Base-by-base conservation (phyloP, 1,140 invertebrate species). In the Steinernema khuongi region DNA sequence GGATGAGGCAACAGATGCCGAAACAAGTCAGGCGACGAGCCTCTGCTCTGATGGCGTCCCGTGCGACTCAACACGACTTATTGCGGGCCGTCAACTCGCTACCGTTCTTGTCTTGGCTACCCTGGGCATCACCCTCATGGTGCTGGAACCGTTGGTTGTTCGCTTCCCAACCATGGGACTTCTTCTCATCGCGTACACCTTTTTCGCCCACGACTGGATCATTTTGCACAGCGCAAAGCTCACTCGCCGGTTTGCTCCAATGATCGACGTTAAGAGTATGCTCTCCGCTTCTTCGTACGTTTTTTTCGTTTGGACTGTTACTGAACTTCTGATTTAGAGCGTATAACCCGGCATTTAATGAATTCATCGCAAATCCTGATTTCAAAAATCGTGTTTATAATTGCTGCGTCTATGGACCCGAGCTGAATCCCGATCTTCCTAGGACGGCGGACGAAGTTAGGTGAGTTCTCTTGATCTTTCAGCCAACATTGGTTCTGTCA, bases 181-280 rank as follows among this genome's bases (percentile, higher is more conserved):
- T 22, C 50, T 60, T 4, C 50, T 60, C 14, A 7, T 60, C 14
- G 14, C 50, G 11, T 60, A n/a, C 19, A 14, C 50, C 19, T 26
- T 60, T 60, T 60, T 60, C 50, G 50, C 26, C 50, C 50, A 60
- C 50, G 50, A 60, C 26, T 60, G 50, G 50, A 60, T 60, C 19
- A 26, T 60, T 26, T 22, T 60, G 11, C 50, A 60, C 50, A 60
- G 50, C 19, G 14, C 50, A 22, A 60, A 60, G 50, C 50, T 60
- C 50, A 60, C 50, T 60, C 50, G 50, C 22, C 50, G 50, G 4
- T 60, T 60, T 22, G 26, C 22, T 4, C 50, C 50, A 22, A 60
- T 60, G 14, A 60, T 60, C 22, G 26, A 60, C 50, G 50, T 60
- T 22, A 60, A 60, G 19, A 60, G 50, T 22, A 60, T 60, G 50